Base-by-base conservation (phyloP, 1,140 invertebrate genomes). In the Drosophila bipectinata region DNA sequence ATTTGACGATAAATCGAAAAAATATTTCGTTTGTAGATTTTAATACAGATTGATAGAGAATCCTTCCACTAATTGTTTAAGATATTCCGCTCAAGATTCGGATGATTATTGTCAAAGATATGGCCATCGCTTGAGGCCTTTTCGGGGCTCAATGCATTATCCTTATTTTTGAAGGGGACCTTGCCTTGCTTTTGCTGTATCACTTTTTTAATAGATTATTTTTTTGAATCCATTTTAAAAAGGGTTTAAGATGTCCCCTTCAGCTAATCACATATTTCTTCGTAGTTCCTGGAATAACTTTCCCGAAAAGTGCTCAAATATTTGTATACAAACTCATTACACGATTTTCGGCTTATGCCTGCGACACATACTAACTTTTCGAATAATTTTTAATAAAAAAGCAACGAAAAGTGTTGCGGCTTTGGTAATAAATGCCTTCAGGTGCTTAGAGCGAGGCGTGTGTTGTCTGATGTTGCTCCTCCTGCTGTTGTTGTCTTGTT, bases 331-430 rank as follows among this genome's bases (percentile, higher is more conserved):
- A 49, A 56, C 49, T 56, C 51, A 48, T 72, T 73, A 73, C 68
- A 73, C 34, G 48, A 68, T 76, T 60, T 59, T 48, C 49, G 30
- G 41, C 54, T 54, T 56, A 54, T 30, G 39, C 47, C 37, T 48
- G 8, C 54, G 57, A 61, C 62, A 77, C 47, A 53, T 34, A 32
- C 49, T 71, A 87, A 90, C 63, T 90, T 90, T 90, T 83, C 79
- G 52, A 85, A 90, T 85, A 90, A 79, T 90, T 79, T 84, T 76
- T 79, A 66, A 74, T 68, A 81, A 81, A 79, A 82, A 67, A 62
- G 37, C 62, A 63, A n/a, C 10, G 12, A 10, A 71, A 77, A 77
- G 73, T 77, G 75, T 76, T 76, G 62, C 63, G 73, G 73, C 56
- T 61, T 56, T 66, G 71, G 71, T 75, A 75, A 76, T 55, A 76